Percentiles rank a stretch among this genome's conserved stretches.
phyloP scores from a whole-genome alignment of 2,888 invertebrate genomes.

The Alcis repandata region DNA sequence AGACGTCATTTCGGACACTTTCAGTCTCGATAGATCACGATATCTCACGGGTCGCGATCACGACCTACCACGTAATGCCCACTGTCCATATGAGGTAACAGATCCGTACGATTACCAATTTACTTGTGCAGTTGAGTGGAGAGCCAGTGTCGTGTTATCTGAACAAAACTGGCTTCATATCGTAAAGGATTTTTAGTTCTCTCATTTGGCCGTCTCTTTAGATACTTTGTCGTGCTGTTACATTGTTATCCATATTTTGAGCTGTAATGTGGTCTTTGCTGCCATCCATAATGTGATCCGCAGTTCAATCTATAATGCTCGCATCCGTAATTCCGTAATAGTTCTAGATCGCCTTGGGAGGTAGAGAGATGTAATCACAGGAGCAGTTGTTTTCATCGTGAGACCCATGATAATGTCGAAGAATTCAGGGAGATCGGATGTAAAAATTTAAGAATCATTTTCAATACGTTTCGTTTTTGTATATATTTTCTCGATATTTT shows the following conservation, averaged over 20 bases:
- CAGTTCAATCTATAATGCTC: constrained; percentile 12
- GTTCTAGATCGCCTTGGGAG: constrained; percentile 40
- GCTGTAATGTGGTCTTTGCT: constrained; percentile 17
- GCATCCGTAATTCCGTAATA: constrained; percentile 12
- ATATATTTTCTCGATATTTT: too few species aligned
- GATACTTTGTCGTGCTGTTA: constrained; percentile 5
- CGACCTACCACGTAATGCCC: constrained; percentile 48
- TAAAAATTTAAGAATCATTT: too few species aligned
- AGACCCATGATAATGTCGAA: neutral
- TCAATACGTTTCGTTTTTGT: too few species aligned
- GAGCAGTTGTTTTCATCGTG: constrained; percentile 48
- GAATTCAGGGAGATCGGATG: neutral
- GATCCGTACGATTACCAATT: constrained; percentile 8
- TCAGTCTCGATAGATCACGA: constrained; percentile 57
- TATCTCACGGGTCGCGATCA: constrained; percentile 51
- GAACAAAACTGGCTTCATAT: neutral
- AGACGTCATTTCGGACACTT: constrained; percentile 49
- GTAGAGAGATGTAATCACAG: constrained; percentile 41
- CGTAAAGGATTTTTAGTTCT: neutral
- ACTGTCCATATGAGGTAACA: constrained; percentile 55
- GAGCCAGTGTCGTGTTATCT: neutral
- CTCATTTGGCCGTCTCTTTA: neutral
- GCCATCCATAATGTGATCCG: constrained; percentile 15
- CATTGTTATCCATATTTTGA: constrained; percentile 29
- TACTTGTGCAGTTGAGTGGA: neutral